A percentile compares a stretch with the other conserved stretches of the same genome.
phyloP scores from a whole-genome alignment of 2,797 vertebrate genomes.

The Zalophus californianus region DNA sequence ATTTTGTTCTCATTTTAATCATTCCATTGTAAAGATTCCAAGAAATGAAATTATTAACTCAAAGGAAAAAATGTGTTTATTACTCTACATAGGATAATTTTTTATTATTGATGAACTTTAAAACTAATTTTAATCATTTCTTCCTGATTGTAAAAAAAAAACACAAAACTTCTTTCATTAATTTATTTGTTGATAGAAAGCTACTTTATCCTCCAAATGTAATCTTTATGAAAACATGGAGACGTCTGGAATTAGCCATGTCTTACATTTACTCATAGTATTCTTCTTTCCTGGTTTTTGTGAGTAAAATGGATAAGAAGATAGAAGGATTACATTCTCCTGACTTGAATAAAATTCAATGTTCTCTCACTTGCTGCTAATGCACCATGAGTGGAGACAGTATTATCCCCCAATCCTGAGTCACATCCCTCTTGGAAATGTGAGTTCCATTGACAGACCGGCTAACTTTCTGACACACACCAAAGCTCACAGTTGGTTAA shows the following conservation, averaged over 20 bases:
- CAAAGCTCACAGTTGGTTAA: background rate
- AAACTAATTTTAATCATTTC: background rate
- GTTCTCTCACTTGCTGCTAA: background rate
- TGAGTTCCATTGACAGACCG: background rate
- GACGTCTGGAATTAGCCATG: background rate
- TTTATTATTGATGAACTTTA: conserved; percentile 4
- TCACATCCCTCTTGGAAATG: background rate
- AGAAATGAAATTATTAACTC: background rate
- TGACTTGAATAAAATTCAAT: background rate
- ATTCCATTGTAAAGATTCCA: background rate
- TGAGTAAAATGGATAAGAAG: background rate
- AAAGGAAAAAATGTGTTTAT: background rate
- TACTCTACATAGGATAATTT: background rate
- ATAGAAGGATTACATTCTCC: background rate
- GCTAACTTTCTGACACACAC: background rate
- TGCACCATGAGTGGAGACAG: background rate
- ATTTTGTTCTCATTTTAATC: background rate
- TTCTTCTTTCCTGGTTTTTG: background rate
- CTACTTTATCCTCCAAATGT: background rate
- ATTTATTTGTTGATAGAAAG: background rate
- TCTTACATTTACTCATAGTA: background rate
- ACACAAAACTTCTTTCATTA: background rate
- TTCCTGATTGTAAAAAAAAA: background rate
- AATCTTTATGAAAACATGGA: background rate
- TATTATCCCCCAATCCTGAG: too few species aligned